Evolutionary conservation across 2,797 vertebrate species (phyloP), one percentile per base, ranked within the genome.

Genomic region (Channallabes apus): DNA sequence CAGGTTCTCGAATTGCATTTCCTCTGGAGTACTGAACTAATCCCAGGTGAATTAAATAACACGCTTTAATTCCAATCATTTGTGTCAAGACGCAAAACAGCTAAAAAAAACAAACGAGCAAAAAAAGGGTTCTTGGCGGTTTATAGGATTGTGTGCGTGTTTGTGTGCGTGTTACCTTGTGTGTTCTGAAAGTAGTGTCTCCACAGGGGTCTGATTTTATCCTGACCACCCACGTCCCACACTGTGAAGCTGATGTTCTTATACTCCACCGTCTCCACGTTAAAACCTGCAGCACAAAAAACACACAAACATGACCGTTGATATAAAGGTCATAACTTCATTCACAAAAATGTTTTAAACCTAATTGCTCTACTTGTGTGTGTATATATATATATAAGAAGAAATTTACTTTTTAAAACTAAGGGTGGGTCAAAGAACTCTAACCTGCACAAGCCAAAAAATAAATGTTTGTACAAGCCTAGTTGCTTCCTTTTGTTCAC

Each of bases 231-330:
- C 41, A 97, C 96, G 18, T 97, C 96, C 96, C 96, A 97, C 84
- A 97, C 96, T 32, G 95, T 97, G 91, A 97, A 97, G 92, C 96
- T 97, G 93, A 96, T 96, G 92, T 96, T 97, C 95, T 97, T 97
- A 93, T 97, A 97, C 93, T 97, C 96, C 93, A 97, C 96, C 0
- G 94, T 97, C 92, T 97, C 96, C 92, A 96, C 96, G n/a, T 96
- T 97, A 93, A 97, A 98, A 93, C 96, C 96, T 80, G 75, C 2
- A 17, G 51, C 46, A 38, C 51, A 17, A 83, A 86, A 14, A 76
- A 41, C 64, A 88, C 54, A 85, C 0, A 35, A 51, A 51, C 46
- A 12, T 51, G 46, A 51, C 46, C 11, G 11, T 51, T 51, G 46
- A 51, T 12, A 51, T 51, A 3, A 51, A 51, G 46, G 46, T 51